These are phyloP conservation scores for Momotus momota DNA, from an alignment of 2,797 vertebrate genomes.

Conservation along the genomic window DNA sequence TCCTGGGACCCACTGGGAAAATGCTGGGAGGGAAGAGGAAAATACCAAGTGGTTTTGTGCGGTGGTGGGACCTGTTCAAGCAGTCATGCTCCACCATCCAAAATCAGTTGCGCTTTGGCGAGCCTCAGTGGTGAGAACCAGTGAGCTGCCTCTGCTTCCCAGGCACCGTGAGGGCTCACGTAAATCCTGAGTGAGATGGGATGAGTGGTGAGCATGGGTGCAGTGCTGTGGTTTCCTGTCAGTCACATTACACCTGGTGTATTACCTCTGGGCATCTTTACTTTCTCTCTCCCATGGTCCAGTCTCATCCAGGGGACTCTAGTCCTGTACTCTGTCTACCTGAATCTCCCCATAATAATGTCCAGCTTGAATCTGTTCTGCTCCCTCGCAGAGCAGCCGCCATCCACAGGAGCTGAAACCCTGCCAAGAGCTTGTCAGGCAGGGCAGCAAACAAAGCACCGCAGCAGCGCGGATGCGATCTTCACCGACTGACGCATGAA, in stretches of 20 bases:
- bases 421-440: conserved; percentile 62
- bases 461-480: background rate
- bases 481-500: conserved; percentile 31
- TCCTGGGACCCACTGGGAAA: background rate
- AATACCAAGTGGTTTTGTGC: background rate
- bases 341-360: background rate
- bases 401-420: conserved; percentile 24
- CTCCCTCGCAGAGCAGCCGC: conserved; percentile 44
- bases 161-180: accelerated
- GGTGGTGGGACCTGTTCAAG: background rate
- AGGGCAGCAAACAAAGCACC: conserved; percentile 69
- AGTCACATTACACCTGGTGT: background rate
- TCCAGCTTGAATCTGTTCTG: conserved; percentile 17
- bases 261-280: background rate
- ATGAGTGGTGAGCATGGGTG: background rate
- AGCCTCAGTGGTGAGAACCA: accelerated
- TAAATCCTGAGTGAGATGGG: background rate
- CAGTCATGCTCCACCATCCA: background rate
- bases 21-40: background rate
- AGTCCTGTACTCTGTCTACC: background rate
- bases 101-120: background rate
- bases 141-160: background rate
- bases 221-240: background rate
- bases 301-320: background rate
- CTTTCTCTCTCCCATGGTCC: background rate